Conservation (phyloP, 2,113 vertebrate genomes). For the Pollimyrus isidori region DNA sequence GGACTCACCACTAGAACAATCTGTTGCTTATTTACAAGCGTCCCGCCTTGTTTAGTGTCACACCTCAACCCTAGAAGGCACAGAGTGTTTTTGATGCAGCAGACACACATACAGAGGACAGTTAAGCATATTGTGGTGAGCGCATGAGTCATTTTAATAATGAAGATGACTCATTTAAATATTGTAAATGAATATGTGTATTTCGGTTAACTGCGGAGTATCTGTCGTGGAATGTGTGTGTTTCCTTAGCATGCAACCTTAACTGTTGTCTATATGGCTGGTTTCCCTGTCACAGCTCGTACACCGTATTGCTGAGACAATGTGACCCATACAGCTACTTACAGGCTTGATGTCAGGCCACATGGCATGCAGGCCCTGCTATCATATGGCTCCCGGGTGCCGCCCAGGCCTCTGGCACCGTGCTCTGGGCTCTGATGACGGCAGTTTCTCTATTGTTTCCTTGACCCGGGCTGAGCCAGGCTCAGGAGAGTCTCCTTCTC, state of each 20-base stretch:
- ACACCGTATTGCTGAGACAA: not conserved
- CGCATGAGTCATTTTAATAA: not conserved
- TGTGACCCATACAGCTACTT: not conserved
- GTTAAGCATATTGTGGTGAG: not conserved
- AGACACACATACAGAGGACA: not conserved
- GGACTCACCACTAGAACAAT: not conserved
- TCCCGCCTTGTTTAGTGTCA: not conserved
- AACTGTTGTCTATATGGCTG: not conserved
- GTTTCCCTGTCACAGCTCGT: too few relatives aligned
- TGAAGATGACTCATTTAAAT: not conserved
- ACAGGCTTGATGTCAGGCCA: not conserved
- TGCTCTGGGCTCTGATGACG: not conserved
- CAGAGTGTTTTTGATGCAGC: not conserved
- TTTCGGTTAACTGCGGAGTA: not conserved
- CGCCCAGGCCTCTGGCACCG: not conserved
- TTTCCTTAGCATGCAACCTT: not conserved
- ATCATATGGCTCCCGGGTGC: not conserved
- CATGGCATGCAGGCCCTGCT: not conserved
- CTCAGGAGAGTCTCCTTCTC: not conserved
- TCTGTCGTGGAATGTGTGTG: not conserved
- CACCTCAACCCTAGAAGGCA: not conserved
- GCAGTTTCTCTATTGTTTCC: not conserved
- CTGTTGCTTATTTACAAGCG: not conserved
- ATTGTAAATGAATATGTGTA: not conserved
- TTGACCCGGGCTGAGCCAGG: not conserved